phyloP scores from a whole-genome alignment of 2,888 invertebrate genomes.

The Charanyca ferruginea region DNA sequence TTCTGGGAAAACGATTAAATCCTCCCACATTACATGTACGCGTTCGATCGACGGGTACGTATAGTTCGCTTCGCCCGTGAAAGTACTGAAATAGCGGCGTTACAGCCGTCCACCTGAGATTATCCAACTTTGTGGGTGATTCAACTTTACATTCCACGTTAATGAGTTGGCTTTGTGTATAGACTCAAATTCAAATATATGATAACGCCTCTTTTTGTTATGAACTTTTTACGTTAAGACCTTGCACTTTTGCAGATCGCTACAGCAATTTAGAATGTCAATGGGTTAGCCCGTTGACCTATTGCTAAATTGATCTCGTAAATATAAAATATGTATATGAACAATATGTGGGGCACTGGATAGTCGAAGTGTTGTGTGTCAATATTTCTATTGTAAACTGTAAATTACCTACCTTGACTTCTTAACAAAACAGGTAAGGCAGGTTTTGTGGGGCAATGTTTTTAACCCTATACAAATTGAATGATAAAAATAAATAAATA shows the following conservation, averaged over 20 bases:
- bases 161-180: conserved; percentile 70
- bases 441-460: too few relatives aligned
- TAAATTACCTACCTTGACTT: too few relatives aligned
- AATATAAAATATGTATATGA: too few relatives aligned
- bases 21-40: conserved; percentile 39
- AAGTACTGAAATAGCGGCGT: conserved; percentile 72
- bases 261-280: background rate
- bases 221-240: background rate
- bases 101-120: conserved; percentile 72
- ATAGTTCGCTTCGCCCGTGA: conserved; percentile 57
- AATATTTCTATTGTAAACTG: too few relatives aligned
- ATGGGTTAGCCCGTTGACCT: background rate
- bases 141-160: conserved; percentile 69
- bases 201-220: conserved; percentile 29
- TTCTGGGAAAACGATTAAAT: conserved; percentile 55
- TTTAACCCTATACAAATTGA: too few relatives aligned
- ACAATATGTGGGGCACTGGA: background rate
- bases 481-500: too few relatives aligned
- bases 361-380: too few relatives aligned
- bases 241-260: background rate
- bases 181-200: conserved; percentile 20
- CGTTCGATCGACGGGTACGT: conserved; percentile 18
- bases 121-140: conserved; percentile 76
- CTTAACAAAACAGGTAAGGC: too few relatives aligned
- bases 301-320: background rate